phyloP scores from a whole-genome alignment of 2,888 invertebrate species.

The Dolomedes plantarius region DNA sequence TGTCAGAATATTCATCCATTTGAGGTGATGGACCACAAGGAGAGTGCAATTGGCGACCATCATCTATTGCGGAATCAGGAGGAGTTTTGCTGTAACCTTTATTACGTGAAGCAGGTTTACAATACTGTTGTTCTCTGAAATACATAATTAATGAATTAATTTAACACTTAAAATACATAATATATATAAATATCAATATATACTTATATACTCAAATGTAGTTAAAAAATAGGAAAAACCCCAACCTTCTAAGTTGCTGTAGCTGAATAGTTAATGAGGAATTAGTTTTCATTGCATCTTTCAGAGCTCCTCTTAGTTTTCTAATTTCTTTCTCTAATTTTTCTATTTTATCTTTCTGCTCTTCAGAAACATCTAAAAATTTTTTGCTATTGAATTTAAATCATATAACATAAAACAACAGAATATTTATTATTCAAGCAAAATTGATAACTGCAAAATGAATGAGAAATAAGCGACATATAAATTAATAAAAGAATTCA shows the following conservation, averaged over 20 bases:
- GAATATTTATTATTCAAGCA: no score
- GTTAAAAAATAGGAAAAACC: neutral
- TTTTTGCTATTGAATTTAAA: neutral
- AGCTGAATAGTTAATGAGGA: conserved; percentile 63
- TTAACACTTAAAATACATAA: neutral
- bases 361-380: conserved; percentile 40
- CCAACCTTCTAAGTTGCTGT: conserved; percentile 55
- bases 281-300: conserved; percentile 71
- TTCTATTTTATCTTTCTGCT: conserved; percentile 59
- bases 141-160: neutral
- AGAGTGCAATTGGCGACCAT: conserved; percentile 38
- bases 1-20: conserved; percentile 67
- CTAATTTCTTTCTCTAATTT: conserved; percentile 72
- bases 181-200: no score
- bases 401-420: neutral
- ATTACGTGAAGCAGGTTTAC: conserved; percentile 34
- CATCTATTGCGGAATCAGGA: conserved; percentile 46
- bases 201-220: neutral
- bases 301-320: conserved; percentile 64
- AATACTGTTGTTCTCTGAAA: conserved; percentile 59
- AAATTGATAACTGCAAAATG: no score
- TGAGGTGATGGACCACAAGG: conserved; percentile 65
- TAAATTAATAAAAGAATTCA: neutral
- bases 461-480: neutral
- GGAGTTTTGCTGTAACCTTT: conserved; percentile 35